Base-by-base conservation (phyloP, 2,888 invertebrate species). In the Hypomecis punctinalis region DNA sequence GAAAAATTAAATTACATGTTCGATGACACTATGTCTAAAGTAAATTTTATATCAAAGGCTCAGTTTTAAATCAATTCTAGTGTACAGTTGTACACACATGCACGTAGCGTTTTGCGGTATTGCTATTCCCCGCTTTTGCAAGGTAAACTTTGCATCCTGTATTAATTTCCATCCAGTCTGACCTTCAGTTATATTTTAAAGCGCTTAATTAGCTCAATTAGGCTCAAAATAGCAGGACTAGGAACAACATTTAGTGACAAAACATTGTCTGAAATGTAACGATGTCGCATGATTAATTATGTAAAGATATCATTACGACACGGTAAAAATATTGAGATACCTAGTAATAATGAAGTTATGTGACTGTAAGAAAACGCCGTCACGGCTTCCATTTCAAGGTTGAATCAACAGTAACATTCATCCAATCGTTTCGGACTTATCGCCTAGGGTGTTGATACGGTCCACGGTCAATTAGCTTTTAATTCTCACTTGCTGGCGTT, bases 371-470 rank as follows among this genome's bases (percentile, higher is more conserved):
- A 69, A 68, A 71, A 68, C 59, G 46, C 60, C 66, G 52, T 68
- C 72, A 76, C 79, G 75, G 73, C 66, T 71, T 71, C 54, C 36
- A 66, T 73, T 74, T 72, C 76, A 79, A 80, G 77, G 76, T 67
- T 73, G 40, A 62, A 35, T 70, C 64, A 68, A 69, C 71, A 76
- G 73, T 76, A 74, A 74, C 68, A 72, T 65, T 74, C 70, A 67
- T 77, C 74, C 65, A 71, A 74, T 76, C 65, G 66, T 74, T 70
- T 74, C 68, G 56, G 54, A 74, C 61, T 80, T 76, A 76, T 78
- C 74, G 70, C 67, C 59, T 68, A 59, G 61, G 68, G 71, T 76
- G 72, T 74, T 71, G 70, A 62, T 70, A 64, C 63, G 71, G 77
- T 81, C 77, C 78, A 78, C 72, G 76, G 76, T 74, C 74, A 76